Percentiles rank a stretch among this genome's conserved stretches.
Evolutionary conservation across 2,113 vertebrate genomes (phyloP).

Genomic region (Dermatemys mawii): DNA sequence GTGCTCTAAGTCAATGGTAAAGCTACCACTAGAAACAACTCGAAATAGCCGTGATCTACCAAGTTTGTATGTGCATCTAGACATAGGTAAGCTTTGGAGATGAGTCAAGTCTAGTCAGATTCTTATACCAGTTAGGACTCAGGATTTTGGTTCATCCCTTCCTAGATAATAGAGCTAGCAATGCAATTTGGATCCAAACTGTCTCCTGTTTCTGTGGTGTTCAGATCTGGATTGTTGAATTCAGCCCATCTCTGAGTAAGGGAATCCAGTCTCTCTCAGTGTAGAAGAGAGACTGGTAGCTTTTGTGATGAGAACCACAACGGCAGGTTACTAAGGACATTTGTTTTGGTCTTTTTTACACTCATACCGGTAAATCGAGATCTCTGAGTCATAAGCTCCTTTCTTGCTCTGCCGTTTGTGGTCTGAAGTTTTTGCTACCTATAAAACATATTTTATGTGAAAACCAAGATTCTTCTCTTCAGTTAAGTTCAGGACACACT

Average conservation of each 20-base stretch:
- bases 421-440: conserved; percentile 73
- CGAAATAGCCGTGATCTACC: background rate
- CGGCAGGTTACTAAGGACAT: conserved; percentile 59
- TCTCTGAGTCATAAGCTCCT: conserved; percentile 80
- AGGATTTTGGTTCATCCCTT: background rate
- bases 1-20: fast-evolving
- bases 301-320: conserved; percentile 71
- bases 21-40: background rate
- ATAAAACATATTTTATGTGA: conserved; percentile 60
- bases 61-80: background rate
- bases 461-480: conserved; percentile 47
- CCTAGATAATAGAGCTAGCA: background rate
- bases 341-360: conserved; percentile 33
- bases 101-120: background rate
- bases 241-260: background rate
- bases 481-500: background rate
- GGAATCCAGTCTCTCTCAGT: background rate
- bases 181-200: fast-evolving
- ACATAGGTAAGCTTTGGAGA: fast-evolving
- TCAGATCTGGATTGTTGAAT: background rate
- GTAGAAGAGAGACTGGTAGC: conserved; percentile 5
- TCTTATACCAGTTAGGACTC: background rate
- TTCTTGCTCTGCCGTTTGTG: conserved; percentile 76
- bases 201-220: fast-evolving
- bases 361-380: conserved; percentile 76